A percentile compares a stretch with the other conserved stretches of the same genome.
Evolutionary conservation across 2,888 invertebrate genomes (phyloP).

Genomic region (Girardia tigrina): DNA sequence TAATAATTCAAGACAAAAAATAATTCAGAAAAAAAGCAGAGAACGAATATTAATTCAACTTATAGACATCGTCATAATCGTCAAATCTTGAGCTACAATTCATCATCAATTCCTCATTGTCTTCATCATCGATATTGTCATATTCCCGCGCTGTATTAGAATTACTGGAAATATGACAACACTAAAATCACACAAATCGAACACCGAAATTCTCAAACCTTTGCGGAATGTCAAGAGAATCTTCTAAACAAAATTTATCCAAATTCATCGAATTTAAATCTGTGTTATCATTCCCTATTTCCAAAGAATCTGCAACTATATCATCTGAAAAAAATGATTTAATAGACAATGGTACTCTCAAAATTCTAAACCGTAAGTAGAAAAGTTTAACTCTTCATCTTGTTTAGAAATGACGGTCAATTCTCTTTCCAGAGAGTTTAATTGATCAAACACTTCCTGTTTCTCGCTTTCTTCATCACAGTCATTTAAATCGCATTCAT

Average conservation of each 20-base stretch:
- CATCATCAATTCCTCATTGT: neutral
- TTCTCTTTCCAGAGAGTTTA: neutral
- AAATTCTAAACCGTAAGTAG: neutral
- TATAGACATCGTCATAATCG: conserved; percentile 4
- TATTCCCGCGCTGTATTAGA: neutral
- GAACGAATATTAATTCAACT: neutral
- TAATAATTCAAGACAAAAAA: neutral
- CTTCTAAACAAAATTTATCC: conserved; percentile 13
- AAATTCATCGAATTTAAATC: neutral
- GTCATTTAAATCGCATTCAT: neutral
- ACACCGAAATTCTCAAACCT: neutral
- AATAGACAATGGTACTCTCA: neutral
- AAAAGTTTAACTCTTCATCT: neutral
- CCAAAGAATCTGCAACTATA: neutral
- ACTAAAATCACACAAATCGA: too few relatives aligned
- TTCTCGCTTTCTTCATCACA: neutral
- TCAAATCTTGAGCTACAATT: conserved; percentile 6
- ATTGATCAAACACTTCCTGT: neutral
- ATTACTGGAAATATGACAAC: neutral
- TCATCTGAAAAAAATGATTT: neutral
- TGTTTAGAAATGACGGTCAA: neutral
- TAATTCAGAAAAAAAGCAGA: neutral
- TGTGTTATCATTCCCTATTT: neutral
- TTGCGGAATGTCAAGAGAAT: neutral
- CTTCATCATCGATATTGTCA: neutral